Base-by-base conservation (phyloP, 2,797 vertebrate genomes). In the Clarias platycephalus region DNA sequence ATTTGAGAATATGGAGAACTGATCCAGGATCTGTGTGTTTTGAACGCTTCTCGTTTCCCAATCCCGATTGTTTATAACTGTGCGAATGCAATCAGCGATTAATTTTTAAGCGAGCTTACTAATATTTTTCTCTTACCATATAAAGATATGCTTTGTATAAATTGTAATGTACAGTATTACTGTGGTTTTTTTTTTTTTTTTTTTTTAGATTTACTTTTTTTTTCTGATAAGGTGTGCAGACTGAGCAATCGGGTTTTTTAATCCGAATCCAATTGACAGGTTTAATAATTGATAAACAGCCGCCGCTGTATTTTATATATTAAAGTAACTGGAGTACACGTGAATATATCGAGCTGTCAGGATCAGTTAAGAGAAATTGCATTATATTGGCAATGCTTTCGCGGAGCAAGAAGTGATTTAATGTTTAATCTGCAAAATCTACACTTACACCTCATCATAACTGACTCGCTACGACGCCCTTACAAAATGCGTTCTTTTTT, bases 271-370 rank as follows among this genome's bases (percentile, higher is more conserved):
- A 44, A 86, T 77, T 62, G 74, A 24, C 64, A 75, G 78, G 53
- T 84, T 83, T 72, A 89, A 84, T 86, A 88, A 81, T 87, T 76
- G 84, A 87, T 62, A 57, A 81, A 55, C 71, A 4, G 77, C 77
- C 79, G 82, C 85, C 64, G 76, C 79, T 67, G 68, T 83, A 40
- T 57, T 89, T 83, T 83, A 84, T 77, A 84, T 84, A 62, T 84
- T 64, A 77, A 77, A 82, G 79, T 55, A 85, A 49, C 44, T 57
- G 67, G 62, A 80, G 53, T 68, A 26, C 66, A 66, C 76, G 40
- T 82, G 86, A 86, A 84, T 85, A 49, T 74, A 74, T 31, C 26
- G 72, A 75, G 82, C 72, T 81, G 84, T 87, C 81, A 53, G 84
- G 75, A 80, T 83, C 64, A 37, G 68, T 85, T 81, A 67, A 75